Conservation (phyloP, 64 coral and sea anemone species). For the Montipora foliosa region DNA sequence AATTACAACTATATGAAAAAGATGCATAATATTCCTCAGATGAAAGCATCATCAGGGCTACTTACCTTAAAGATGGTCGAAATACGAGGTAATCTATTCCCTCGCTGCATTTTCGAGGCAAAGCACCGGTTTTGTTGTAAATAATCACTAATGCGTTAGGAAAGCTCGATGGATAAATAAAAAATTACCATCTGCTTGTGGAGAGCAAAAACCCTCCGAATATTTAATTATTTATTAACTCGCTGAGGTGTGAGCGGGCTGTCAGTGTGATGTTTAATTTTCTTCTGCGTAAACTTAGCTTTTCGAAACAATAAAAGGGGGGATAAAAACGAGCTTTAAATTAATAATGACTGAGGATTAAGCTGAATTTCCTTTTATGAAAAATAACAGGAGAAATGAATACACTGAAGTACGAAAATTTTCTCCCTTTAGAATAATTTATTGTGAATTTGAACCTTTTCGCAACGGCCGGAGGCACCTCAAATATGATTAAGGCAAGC, state of each 20-base stretch:
- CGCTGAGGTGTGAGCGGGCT: background rate
- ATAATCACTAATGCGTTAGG: background rate
- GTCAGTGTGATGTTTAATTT: background rate
- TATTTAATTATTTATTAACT: conserved; percentile 58
- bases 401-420: background rate
- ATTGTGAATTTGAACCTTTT: too few species aligned
- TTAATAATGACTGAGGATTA: background rate
- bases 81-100: background rate
- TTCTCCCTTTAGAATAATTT: too few species aligned
- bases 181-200: background rate
- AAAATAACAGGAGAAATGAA: background rate
- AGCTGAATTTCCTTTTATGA: background rate
- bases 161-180: background rate
- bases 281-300: background rate
- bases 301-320: background rate
- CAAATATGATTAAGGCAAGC: too few species aligned
- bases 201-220: conserved; percentile 12
- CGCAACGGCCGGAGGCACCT: too few species aligned
- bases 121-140: background rate
- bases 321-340: background rate
- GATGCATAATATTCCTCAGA: background rate
- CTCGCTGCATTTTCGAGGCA: background rate
- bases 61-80: conserved; percentile 15
- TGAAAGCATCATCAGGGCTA: background rate
- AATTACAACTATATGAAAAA: background rate